Evolutionary conservation across 1,140 invertebrate genomes (phyloP).

Genomic region (Apis laboriosa): DNA sequence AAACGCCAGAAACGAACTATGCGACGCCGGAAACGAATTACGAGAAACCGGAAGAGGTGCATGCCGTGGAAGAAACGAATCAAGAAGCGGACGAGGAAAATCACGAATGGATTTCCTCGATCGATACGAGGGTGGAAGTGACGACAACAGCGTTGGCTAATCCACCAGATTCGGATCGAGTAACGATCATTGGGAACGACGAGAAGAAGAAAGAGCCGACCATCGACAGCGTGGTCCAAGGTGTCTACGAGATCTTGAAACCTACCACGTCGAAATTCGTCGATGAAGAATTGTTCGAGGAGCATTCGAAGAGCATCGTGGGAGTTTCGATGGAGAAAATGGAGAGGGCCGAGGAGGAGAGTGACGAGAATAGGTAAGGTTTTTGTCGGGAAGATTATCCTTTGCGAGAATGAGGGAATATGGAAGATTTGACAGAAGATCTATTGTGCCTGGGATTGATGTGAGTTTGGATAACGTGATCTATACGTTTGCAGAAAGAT

Average conservation of each 20-base stretch:
- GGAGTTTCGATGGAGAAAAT: slow-evolving; percentile 27
- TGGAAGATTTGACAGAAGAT: not conserved
- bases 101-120: slow-evolving; percentile 25
- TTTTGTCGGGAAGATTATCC: not conserved
- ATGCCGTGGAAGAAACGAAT: slow-evolving; percentile 51
- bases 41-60: slow-evolving; percentile 60
- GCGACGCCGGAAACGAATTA: slow-evolving; percentile 71
- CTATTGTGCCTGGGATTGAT: not conserved
- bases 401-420: not conserved
- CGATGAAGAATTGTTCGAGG: slow-evolving; percentile 20
- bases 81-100: slow-evolving; percentile 35
- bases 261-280: slow-evolving; percentile 53
- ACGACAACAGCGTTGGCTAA: not conserved
- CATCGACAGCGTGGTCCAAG: slow-evolving; percentile 70
- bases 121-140: not conserved
- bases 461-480: not conserved
- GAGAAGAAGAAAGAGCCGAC: slow-evolving; percentile 57
- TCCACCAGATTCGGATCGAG: not conserved
- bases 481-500: too few relatives aligned
- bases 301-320: slow-evolving; percentile 18
- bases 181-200: not conserved
- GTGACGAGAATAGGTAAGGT: slow-evolving; percentile 70
- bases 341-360: slow-evolving; percentile 64
- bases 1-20: slow-evolving; percentile 74
- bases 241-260: slow-evolving; percentile 69